phyloP scores from a whole-genome alignment of 2,797 vertebrate genomes.

The Carduelis carduelis region DNA sequence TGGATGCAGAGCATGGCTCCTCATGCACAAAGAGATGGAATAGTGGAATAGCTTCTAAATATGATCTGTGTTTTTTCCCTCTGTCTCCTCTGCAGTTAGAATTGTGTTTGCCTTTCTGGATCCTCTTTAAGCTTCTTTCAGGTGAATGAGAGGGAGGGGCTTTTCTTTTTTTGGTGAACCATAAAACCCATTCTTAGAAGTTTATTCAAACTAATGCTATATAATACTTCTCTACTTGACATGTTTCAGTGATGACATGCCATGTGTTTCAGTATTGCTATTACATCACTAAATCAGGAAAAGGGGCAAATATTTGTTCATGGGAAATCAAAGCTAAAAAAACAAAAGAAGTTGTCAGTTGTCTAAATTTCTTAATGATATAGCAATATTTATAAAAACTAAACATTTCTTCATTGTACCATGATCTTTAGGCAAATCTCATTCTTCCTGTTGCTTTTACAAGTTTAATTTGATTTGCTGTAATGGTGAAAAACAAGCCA shows the following conservation, averaged over 20 bases:
- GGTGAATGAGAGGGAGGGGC: background rate
- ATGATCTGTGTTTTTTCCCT: background rate
- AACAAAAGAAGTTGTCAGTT: background rate
- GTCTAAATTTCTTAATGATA: background rate
- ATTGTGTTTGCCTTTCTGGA: background rate
- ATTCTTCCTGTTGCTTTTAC: background rate
- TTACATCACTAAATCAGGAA: background rate
- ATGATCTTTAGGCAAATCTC: background rate
- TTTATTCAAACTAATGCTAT: background rate
- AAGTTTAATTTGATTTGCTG: background rate
- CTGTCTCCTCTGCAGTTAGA: background rate
- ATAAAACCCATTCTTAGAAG: background rate
- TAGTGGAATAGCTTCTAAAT: background rate
- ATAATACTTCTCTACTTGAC: background rate
- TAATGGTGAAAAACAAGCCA: background rate
- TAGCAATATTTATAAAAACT: background rate
- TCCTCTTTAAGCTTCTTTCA: background rate
- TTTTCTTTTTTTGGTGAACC: background rate
- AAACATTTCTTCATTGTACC: background rate
- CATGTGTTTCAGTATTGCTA: background rate
- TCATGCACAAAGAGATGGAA: background rate
- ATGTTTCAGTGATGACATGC: background rate
- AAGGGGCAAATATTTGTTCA: background rate
- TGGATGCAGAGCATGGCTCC: background rate
- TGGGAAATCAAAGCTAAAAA: background rate